Conservation (phyloP, 2,888 invertebrate species). For the Autographa gamma region DNA sequence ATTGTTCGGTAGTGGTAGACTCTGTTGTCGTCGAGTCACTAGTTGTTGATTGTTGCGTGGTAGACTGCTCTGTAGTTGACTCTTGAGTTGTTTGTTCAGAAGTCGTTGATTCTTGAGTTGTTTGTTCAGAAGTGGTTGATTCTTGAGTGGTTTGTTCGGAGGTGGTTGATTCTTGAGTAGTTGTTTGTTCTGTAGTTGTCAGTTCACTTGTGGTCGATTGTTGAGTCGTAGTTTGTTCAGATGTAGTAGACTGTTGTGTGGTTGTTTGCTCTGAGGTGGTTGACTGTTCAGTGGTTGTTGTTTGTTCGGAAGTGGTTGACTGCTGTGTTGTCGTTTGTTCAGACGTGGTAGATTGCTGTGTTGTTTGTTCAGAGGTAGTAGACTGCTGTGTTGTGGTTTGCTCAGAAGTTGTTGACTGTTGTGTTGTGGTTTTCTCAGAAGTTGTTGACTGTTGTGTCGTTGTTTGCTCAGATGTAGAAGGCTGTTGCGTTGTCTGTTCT, state of each 20-base stretch:
- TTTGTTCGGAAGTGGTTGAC: conserved; percentile 56
- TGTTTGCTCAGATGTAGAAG: conserved; percentile 28
- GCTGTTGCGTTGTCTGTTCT: conserved; percentile 7
- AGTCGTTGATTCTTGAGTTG: conserved; percentile 52
- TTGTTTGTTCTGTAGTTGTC: conserved; percentile 49
- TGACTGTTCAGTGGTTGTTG: conserved; percentile 54
- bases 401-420: conserved; percentile 11
- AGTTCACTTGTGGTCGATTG: conserved; percentile 56
- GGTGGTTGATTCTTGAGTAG: conserved; percentile 48
- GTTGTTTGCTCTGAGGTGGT: conserved; percentile 45
- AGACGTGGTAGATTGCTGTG: conserved; percentile 46
- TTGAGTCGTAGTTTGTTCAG: conserved; percentile 40
- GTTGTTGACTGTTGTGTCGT: conserved; percentile 40
- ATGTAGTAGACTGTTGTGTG: conserved; percentile 27
- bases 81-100: conserved; percentile 50
- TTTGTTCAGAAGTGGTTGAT: conserved; percentile 45
- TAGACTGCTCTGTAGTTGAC: conserved; percentile 47
- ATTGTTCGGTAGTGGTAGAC: conserved; percentile 49
- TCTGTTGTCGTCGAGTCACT: conserved; percentile 46
- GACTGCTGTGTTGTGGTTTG: conserved; percentile 49
- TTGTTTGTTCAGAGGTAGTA: conserved; percentile 60
- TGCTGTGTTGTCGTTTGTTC: conserved; percentile 45
- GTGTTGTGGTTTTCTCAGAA: conserved; percentile 19
- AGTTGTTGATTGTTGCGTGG: conserved; percentile 46
- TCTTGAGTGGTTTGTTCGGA: conserved; percentile 51